phyloP scores from a whole-genome alignment of 2,888 invertebrate species.

The Drosophila subquinaria region DNA sequence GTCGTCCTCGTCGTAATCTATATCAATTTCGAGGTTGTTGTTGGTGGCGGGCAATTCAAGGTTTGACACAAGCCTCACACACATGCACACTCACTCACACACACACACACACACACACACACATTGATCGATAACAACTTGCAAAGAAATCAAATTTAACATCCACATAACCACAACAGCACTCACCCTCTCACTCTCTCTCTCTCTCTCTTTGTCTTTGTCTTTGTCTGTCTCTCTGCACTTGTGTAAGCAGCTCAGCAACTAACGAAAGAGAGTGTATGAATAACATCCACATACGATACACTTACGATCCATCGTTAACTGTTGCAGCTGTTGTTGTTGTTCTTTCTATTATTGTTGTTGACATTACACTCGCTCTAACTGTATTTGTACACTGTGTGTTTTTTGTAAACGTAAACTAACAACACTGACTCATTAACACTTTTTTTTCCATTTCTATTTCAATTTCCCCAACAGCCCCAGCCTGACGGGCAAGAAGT shows the following conservation, averaged over 20 bases:
- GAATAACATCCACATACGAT: conserved; percentile 12
- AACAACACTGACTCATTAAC: background rate
- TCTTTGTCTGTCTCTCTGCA: conserved; percentile 14
- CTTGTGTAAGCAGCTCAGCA: conserved; percentile 20
- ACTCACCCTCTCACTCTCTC: conserved; percentile 5
- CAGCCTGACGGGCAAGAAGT: conserved; percentile 93
- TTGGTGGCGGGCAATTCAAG: conserved; percentile 79
- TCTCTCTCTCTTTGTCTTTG: background rate
- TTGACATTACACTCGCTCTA: conserved; percentile 10
- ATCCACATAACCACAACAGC: conserved; percentile 13
- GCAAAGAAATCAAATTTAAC: conserved; percentile 7
- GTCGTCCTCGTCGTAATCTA: conserved; percentile 6
- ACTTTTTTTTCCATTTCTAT: background rate
- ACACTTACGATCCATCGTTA: conserved; percentile 7
- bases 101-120: conserved; percentile 2
- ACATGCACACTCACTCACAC: background rate
- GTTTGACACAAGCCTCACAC: conserved; percentile 66
- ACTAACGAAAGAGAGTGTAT: background rate
- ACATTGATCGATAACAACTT: conserved; percentile 14
- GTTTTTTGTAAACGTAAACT: background rate
- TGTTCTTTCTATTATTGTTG: conserved; percentile 10
- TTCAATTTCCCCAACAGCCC: conserved; percentile 87
- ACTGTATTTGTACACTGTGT: background rate
- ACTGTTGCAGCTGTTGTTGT: conserved; percentile 14
- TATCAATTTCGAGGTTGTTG: conserved; percentile 18